Percentiles rank a stretch among this genome's conserved stretches.
Conservation (phyloP, 1,140 invertebrate genomes). For the Hyphantria cunea region DNA sequence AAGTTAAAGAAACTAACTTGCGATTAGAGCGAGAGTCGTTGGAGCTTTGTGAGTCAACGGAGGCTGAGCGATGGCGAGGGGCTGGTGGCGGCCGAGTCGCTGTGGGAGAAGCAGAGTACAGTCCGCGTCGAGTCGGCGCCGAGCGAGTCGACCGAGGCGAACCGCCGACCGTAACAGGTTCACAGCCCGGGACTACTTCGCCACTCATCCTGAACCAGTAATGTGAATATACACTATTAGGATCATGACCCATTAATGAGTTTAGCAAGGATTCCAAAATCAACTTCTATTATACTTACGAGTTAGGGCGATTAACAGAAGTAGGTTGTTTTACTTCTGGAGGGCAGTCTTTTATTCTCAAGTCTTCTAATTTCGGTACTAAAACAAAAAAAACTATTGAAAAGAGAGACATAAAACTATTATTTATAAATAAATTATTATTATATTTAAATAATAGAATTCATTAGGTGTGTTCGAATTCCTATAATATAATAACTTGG, state of each 20-base stretch:
- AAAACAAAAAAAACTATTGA: constrained; percentile 58
- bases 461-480: not conserved
- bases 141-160: constrained; percentile 92
- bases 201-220: constrained; percentile 56
- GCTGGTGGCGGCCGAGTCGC: constrained; percentile 82
- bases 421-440: too few relatives aligned
- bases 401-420: too few relatives aligned
- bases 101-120: constrained; percentile 85
- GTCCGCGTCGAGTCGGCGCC: constrained; percentile 89
- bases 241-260: not conserved
- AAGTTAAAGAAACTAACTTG: constrained; percentile 70
- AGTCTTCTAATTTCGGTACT: constrained; percentile 83
- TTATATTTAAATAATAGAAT: not conserved
- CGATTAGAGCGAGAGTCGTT: constrained; percentile 87
- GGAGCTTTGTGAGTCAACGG: constrained; percentile 93
- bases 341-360: constrained; percentile 80
- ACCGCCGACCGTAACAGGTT: constrained; percentile 75
- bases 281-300: constrained; percentile 69
- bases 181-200: constrained; percentile 45
- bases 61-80: constrained; percentile 88
- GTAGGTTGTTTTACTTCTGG: constrained; percentile 84
- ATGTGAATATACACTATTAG: constrained; percentile 1
- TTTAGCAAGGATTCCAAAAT: not conserved
- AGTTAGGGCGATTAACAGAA: constrained; percentile 83
- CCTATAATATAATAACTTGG: too few relatives aligned